phyloP scores from a whole-genome alignment of 2,113 vertebrate genomes.

The Haliaeetus leucogaster region DNA sequence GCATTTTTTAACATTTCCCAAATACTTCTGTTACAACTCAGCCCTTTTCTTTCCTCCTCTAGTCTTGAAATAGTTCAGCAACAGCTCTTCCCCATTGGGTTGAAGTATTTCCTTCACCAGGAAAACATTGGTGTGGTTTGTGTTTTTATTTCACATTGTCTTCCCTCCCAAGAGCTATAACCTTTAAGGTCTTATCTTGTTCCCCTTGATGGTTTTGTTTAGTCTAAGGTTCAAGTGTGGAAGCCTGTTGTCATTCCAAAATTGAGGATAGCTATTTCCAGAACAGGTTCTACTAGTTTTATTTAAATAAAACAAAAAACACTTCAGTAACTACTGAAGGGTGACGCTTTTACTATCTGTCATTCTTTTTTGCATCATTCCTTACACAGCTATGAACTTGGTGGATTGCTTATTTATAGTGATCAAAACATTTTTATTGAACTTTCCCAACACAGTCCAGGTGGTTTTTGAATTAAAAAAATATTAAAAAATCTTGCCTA shows the following conservation, averaged over 20 bases:
- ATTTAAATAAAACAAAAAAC: not conserved
- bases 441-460: not conserved
- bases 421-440: not conserved
- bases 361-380: not conserved
- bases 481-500: not conserved
- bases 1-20: not conserved
- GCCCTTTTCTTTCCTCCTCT: not conserved
- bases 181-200: not conserved
- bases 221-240: not conserved
- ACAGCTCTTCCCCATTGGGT: not conserved
- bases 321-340: not conserved
- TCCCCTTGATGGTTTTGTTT: slow-evolving; percentile 20
- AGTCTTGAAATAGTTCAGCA: not conserved
- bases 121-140: not conserved
- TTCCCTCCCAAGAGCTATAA: not conserved
- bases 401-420: not conserved
- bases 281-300: slow-evolving; percentile 17
- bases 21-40: not conserved
- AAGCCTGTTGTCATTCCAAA: slow-evolving; percentile 12
- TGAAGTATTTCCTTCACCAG: not conserved
- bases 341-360: not conserved
- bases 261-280: not conserved
- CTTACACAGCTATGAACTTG: not conserved
- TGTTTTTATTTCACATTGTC: not conserved
- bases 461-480: not conserved